Conservation (phyloP, 2,113 vertebrate species). For the Chloebia gouldiae region DNA sequence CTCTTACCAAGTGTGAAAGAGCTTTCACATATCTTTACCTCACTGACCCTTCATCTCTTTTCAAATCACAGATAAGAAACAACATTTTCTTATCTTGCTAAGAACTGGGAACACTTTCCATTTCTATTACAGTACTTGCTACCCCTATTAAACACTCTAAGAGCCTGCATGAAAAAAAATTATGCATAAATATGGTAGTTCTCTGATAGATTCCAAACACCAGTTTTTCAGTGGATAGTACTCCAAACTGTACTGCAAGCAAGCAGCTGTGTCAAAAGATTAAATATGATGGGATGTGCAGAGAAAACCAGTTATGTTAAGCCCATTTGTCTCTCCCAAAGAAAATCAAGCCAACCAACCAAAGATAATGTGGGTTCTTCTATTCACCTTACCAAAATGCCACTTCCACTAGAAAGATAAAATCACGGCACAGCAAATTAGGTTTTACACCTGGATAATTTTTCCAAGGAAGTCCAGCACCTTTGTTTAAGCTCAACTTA, state of each 20-base stretch:
- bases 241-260: neutral
- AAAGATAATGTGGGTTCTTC: neutral
- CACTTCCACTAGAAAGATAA: neutral
- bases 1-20: neutral
- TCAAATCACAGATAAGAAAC: slow-evolving; percentile 38
- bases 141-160: neutral
- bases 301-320: slow-evolving; percentile 11
- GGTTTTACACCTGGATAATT: neutral
- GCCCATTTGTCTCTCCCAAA: neutral
- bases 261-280: neutral
- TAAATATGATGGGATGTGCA: neutral
- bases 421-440: neutral
- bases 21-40: slow-evolving; percentile 12
- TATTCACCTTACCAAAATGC: neutral
- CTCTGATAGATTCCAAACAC: neutral
- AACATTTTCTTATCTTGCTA: slow-evolving; percentile 43
- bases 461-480: neutral
- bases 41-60: slow-evolving; percentile 18
- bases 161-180: neutral
- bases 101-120: slow-evolving; percentile 9
- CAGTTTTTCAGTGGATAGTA: neutral
- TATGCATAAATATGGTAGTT: neutral
- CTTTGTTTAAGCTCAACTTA: neutral
- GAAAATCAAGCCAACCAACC: neutral
- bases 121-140: neutral